Evolutionary conservation across 2,113 vertebrate species (phyloP), one percentile per base, ranked within the genome.

Genomic region (Sardina pilchardus): DNA sequence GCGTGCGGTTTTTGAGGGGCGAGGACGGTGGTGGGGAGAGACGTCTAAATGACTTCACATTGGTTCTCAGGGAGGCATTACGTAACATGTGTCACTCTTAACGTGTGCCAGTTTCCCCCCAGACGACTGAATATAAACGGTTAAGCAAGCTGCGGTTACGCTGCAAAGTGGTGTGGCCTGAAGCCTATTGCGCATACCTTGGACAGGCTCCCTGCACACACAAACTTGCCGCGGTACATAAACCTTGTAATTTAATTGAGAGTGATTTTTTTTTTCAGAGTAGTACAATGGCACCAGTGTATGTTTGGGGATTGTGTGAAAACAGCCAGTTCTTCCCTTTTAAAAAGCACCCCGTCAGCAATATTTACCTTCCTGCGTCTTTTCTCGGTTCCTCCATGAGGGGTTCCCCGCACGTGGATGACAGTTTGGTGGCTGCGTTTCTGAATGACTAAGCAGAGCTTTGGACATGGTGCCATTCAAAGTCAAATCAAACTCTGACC

Each of bases 251-350:
- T 78, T 78, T 78, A 78, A 78, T 78, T 78, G 30, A 34, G 30
- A 78, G 10, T 36, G 26, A 36, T 78, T 78, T 78, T 75, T 75
- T 36, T 36, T 71, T 71, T 34, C n/a, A 53, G n/a, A 78, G 71
- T 36, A 78, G 4, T 71, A 83, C 83, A 88, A 89, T 85, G 83
- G 83, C 34, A 21, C 39, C 81, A 75, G 56, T 85, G 85, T 89
- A 10, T 36, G 75, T 53, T 82, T 83, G 63, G 83, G 83, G 59
- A 80, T 83, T 78, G 87, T 88, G 78, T 88, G 43, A 81, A n/a
- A 86, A 86, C 36, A 21, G 75, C 30, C 12, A 14, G 63, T 84
- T 84, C 63, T 36, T 80, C 47, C 43, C 30, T 67, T 12, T 17
- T n/a, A 78, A 36, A 78, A 78, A 78, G 21, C 30, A 16, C 6